Percentiles rank a stretch among this genome's conserved stretches.
These are phyloP conservation scores for Anoplius nigerrimus DNA, from an alignment of 2,888 invertebrate species.

Conservation along the genomic window DNA sequence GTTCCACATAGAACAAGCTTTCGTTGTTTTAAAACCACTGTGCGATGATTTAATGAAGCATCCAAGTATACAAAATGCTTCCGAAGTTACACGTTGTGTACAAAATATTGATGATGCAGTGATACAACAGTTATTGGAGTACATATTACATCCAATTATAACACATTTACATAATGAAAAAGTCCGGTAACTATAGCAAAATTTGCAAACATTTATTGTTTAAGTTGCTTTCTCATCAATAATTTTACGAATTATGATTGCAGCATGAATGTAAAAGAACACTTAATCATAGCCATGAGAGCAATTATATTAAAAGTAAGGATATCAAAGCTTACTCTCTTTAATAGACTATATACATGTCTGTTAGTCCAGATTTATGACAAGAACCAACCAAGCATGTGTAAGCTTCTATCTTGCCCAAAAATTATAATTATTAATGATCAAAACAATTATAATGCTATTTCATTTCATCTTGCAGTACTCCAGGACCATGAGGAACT, in stretches of 20 bases:
- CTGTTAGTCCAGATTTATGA: slow-evolving; percentile 79
- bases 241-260: slow-evolving; percentile 38
- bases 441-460: slow-evolving; percentile 6
- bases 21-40: slow-evolving; percentile 76
- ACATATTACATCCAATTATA: slow-evolving; percentile 77
- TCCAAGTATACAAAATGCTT: slow-evolving; percentile 74
- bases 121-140: slow-evolving; percentile 77
- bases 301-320: slow-evolving; percentile 76
- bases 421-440: neutral
- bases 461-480: slow-evolving; percentile 73
- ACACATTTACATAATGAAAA: slow-evolving; percentile 64
- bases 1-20: slow-evolving; percentile 48
- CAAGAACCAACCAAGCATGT: slow-evolving; percentile 75
- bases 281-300: slow-evolving; percentile 77
- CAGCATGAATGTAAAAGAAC: slow-evolving; percentile 76
- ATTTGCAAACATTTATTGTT: slow-evolving; percentile 6
- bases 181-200: slow-evolving; percentile 56
- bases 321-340: slow-evolving; percentile 76
- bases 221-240: slow-evolving; percentile 11
- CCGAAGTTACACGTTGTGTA: slow-evolving; percentile 68
- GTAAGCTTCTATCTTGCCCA: slow-evolving; percentile 65
- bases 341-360: slow-evolving; percentile 77
- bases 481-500: slow-evolving; percentile 80
- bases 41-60: slow-evolving; percentile 77
- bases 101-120: slow-evolving; percentile 72